A percentile compares a stretch with the other conserved stretches of the same genome.
phyloP scores from a whole-genome alignment of 30 jellyfish, hydroid and myxozoan species.

The Turritopsis rubra region DNA sequence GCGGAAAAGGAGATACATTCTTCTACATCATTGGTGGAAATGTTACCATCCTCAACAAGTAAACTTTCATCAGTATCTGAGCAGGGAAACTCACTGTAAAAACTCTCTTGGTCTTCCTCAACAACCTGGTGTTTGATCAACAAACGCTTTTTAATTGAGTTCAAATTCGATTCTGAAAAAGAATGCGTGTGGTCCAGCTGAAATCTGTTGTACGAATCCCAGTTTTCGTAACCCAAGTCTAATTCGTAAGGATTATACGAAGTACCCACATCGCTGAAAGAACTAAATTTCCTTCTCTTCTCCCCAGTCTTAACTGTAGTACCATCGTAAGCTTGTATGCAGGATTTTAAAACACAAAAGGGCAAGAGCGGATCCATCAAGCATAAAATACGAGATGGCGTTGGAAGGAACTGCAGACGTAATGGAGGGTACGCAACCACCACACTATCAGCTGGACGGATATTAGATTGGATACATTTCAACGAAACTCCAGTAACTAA shows the following conservation, averaged over 20 bases:
- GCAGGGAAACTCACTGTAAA: slow-evolving; percentile 35
- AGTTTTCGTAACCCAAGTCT: slow-evolving; percentile 58
- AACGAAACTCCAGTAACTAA: slow-evolving; percentile 71
- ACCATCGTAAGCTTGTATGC: slow-evolving; percentile 86
- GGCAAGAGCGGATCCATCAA: slow-evolving; percentile 94
- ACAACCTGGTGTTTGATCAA: neutral
- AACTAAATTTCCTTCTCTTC: neutral
- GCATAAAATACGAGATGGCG: slow-evolving; percentile 98
- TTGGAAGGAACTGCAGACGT: slow-evolving; percentile 64
- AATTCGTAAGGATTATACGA: slow-evolving; percentile 74
- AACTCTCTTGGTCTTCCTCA: slow-evolving; percentile 33
- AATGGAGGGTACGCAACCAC: slow-evolving; percentile 93
- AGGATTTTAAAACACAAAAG: slow-evolving; percentile 74
- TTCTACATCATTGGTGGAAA: neutral
- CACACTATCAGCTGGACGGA: slow-evolving; percentile 84
- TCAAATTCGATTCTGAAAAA: slow-evolving; percentile 54
- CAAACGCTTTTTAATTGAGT: neutral
- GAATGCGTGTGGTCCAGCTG: slow-evolving; percentile 26
- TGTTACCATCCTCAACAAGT: neutral
- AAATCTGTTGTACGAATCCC: slow-evolving; percentile 26
- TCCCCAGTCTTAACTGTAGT: slow-evolving; percentile 20
- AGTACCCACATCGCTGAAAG: slow-evolving; percentile 39
- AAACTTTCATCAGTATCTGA: slow-evolving; percentile 6
- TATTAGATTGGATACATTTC: slow-evolving; percentile 57
- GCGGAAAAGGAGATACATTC: slow-evolving; percentile 10